phyloP scores from a whole-genome alignment of 2,888 invertebrate species.

The Drosophila nr. medialis region DNA sequence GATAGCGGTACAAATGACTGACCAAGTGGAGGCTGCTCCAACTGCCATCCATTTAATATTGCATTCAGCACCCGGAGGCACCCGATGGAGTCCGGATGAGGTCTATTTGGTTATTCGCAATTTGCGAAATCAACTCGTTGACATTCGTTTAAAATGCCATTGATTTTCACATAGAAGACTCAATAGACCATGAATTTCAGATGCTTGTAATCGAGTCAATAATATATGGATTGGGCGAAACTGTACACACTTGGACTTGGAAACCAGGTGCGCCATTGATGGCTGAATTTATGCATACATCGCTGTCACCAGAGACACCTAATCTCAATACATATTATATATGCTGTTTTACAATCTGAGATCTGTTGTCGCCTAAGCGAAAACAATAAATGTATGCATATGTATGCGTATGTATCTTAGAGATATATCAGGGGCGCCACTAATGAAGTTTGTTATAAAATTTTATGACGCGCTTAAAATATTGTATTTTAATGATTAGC shows the following conservation, averaged over 20 bases:
- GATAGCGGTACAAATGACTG: conserved; percentile 37
- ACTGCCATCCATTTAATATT: conserved; percentile 44
- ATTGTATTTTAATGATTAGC: conserved; percentile 79
- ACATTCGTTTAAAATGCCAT: conserved; percentile 70
- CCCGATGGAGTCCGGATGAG: conserved; percentile 17
- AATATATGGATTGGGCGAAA: conserved; percentile 30
- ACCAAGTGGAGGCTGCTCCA: conserved; percentile 26
- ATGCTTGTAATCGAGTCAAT: conserved; percentile 13
- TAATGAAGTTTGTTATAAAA: conserved; percentile 80
- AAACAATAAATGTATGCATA: conserved; percentile 32
- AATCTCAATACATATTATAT: conserved; percentile 22
- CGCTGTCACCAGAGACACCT: conserved; percentile 28
- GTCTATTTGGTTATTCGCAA: conserved; percentile 76
- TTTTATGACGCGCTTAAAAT: conserved; percentile 77
- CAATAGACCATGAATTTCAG: conserved; percentile 24
- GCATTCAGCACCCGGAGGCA: conserved; percentile 44
- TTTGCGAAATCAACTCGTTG: conserved; percentile 74
- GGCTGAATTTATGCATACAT: conserved; percentile 39
- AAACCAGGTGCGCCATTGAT: conserved; percentile 55
- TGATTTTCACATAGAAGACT: conserved; percentile 33
- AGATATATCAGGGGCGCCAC: conserved; percentile 46
- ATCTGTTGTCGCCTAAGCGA: conserved; percentile 56
- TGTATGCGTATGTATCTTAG: neutral
- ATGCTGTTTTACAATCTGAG: conserved; percentile 26
- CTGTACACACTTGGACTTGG: conserved; percentile 29